phyloP scores from a whole-genome alignment of 2,888 invertebrate genomes.

The Amphipyra tragopoginis region DNA sequence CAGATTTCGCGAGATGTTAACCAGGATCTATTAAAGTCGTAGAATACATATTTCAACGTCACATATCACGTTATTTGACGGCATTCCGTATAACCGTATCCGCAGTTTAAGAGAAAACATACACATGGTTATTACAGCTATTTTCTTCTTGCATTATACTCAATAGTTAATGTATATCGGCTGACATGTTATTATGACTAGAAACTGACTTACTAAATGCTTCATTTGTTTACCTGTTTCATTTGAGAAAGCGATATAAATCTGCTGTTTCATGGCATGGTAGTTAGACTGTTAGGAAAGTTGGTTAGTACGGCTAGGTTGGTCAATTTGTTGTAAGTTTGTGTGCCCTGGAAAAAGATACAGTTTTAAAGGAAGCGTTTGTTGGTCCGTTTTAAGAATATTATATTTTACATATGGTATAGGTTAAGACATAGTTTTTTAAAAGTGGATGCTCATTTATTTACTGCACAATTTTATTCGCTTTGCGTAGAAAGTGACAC shows the following conservation, averaged over 20 bases:
- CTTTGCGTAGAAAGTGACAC: too few relatives aligned
- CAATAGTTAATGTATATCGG: constrained; percentile 25
- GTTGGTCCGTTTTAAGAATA: too few relatives aligned
- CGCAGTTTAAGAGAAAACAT: constrained; percentile 39
- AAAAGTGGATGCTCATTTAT: too few relatives aligned
- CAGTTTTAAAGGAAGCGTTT: too few relatives aligned
- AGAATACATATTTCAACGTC: constrained; percentile 7
- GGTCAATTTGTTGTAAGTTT: neutral
- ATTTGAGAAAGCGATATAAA: constrained; percentile 44
- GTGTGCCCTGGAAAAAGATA: too few relatives aligned
- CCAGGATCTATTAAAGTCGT: neutral
- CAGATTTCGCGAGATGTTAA: neutral
- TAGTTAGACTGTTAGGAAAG: constrained; percentile 20
- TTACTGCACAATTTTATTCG: too few relatives aligned
- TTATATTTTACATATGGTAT: too few relatives aligned
- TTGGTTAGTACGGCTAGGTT: constrained; percentile 8
- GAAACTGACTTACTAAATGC: constrained; percentile 37
- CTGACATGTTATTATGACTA: constrained; percentile 41
- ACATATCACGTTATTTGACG: constrained; percentile 11
- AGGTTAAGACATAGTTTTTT: too few relatives aligned
- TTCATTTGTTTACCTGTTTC: constrained; percentile 41
- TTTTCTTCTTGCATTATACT: constrained; percentile 40
- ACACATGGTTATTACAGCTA: constrained; percentile 29
- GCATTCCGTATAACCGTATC: constrained; percentile 2
- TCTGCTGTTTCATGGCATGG: constrained; percentile 21